A percentile compares a stretch with the other conserved stretches of the same genome.
Conservation (phyloP, 2,113 vertebrate species). For the Puffinus mauretanicus region DNA sequence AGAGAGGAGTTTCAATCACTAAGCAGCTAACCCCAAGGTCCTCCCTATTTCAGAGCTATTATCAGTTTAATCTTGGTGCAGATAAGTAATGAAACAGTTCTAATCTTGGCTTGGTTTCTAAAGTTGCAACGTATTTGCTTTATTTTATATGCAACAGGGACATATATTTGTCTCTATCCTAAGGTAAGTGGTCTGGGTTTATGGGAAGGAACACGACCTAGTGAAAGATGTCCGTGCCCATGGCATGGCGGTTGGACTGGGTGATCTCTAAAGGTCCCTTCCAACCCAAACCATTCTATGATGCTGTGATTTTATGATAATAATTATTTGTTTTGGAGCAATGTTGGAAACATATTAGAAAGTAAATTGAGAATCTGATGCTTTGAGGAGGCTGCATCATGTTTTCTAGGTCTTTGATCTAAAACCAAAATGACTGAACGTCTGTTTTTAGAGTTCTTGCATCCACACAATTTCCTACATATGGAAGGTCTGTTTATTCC, state of each 20-base stretch:
- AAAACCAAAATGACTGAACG: background rate
- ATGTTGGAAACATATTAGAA: background rate
- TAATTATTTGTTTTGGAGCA: background rate
- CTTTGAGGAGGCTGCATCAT: background rate
- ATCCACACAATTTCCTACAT: background rate
- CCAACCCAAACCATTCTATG: background rate
- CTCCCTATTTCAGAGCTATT: background rate
- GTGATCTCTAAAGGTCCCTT: background rate
- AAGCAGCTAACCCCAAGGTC: background rate
- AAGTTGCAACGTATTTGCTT: background rate
- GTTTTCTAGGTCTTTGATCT: slow-evolving; percentile 2
- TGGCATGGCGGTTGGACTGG: background rate
- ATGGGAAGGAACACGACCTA: background rate
- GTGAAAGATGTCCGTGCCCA: background rate
- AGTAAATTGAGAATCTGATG: background rate
- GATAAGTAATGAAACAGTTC: background rate
- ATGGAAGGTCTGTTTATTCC: background rate
- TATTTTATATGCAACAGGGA: background rate
- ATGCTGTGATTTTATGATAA: background rate
- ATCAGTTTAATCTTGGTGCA: background rate
- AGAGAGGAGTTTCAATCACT: background rate
- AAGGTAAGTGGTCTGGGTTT: background rate
- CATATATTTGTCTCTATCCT: background rate
- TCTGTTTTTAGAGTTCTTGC: background rate
- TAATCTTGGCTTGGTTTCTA: background rate